Conservation (phyloP, 1,140 invertebrate species). For the Pantala flavescens region DNA sequence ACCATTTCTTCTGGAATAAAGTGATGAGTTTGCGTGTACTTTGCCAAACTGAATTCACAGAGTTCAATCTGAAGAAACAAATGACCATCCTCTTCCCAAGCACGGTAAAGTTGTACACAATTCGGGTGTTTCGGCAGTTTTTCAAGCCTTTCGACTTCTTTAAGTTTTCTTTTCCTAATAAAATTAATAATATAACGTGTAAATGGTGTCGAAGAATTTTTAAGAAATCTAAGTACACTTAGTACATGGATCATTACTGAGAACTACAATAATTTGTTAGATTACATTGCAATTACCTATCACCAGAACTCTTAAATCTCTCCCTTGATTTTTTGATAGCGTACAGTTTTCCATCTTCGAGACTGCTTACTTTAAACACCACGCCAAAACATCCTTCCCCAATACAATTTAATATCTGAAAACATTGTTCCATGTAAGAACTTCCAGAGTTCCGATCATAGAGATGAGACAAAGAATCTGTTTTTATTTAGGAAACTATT, state of each 20-base stretch:
- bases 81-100: conserved; percentile 62
- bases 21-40: conserved; percentile 33
- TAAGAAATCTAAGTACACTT: neutral
- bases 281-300: conserved; percentile 35
- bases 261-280: no score
- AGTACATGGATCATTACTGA: no score
- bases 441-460: conserved; percentile 28
- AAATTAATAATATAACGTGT: neutral
- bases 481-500: no score
- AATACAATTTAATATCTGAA: conserved; percentile 46
- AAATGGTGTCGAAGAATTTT: neutral
- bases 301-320: conserved; percentile 46
- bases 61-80: conserved; percentile 66
- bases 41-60: conserved; percentile 43
- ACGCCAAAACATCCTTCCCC: conserved; percentile 66
- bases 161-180: conserved; percentile 43
- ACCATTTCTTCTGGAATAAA: conserved; percentile 36
- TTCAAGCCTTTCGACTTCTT: conserved; percentile 61
- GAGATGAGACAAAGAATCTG: conserved; percentile 16
- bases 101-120: conserved; percentile 53
- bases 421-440: conserved; percentile 53
- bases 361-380: conserved; percentile 54
- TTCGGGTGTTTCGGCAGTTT: conserved; percentile 54
- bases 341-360: conserved; percentile 53
- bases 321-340: conserved; percentile 56